phyloP scores from a whole-genome alignment of 2,113 vertebrate genomes.

The Cavia aperea region DNA sequence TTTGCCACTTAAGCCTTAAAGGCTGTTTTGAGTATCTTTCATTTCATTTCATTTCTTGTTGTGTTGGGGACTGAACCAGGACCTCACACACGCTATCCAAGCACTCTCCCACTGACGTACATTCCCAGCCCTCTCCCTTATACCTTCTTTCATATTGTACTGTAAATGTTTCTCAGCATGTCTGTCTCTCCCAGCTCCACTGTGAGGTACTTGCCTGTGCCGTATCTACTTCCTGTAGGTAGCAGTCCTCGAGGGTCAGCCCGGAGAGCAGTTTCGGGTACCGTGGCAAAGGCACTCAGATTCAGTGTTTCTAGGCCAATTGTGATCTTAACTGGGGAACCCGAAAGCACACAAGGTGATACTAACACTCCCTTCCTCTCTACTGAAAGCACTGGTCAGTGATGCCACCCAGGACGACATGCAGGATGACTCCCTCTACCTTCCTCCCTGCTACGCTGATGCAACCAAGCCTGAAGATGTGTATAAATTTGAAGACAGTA shows the following conservation, averaged over 20 bases:
- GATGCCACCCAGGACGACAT: constrained; percentile 77
- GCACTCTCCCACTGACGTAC: not conserved
- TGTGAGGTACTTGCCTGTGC: not conserved
- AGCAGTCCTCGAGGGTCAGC: not conserved
- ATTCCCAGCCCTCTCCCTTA: not conserved
- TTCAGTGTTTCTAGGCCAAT: not conserved
- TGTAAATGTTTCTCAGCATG: not conserved
- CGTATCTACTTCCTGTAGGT: not conserved
- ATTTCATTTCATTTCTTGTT: not conserved
- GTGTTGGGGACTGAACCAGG: not conserved
- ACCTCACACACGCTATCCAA: not conserved
- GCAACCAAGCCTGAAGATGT: constrained; percentile 81
- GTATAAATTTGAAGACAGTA: constrained; percentile 89
- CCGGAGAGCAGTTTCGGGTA: not conserved
- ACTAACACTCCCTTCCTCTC: not conserved
- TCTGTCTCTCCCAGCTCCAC: not conserved
- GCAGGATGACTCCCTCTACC: constrained; percentile 72
- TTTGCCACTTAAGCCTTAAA: not conserved
- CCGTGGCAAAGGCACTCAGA: not conserved
- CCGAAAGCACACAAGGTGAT: not conserved
- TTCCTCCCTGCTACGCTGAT: constrained; percentile 82
- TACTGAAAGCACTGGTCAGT: constrained; percentile 80
- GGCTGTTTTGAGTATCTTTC: not conserved
- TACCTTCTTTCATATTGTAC: not conserved
- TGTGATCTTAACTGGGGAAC: not conserved